Evolutionary conservation across 2,113 vertebrate species (phyloP).

Genomic region (Pterophyllum scalare): DNA sequence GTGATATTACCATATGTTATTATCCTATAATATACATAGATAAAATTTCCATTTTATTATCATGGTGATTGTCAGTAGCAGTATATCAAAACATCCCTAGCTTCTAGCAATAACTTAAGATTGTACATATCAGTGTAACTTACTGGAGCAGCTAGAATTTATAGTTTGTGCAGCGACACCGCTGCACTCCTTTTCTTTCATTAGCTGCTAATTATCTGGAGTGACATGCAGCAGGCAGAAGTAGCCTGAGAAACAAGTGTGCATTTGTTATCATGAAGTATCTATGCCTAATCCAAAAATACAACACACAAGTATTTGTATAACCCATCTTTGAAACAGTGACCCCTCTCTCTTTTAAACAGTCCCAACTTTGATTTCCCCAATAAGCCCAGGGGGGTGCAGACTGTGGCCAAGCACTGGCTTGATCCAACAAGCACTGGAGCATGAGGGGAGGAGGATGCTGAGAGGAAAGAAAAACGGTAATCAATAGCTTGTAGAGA

Average conservation of each 20-base stretch:
- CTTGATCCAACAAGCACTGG: slow-evolving; percentile 52
- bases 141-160: not conserved
- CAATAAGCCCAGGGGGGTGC: slow-evolving; percentile 32
- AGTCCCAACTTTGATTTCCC: slow-evolving; percentile 46
- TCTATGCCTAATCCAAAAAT: slow-evolving; percentile 24
- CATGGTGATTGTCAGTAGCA: not conserved
- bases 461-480: slow-evolving; percentile 39
- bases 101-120: not conserved
- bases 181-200: slow-evolving; percentile 47
- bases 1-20: not conserved
- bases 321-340: slow-evolving; percentile 23
- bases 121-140: not conserved
- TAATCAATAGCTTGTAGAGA: slow-evolving; percentile 66
- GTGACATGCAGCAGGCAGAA: not conserved
- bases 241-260: not conserved
- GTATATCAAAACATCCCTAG: not conserved
- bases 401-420: slow-evolving; percentile 39
- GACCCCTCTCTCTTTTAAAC: slow-evolving; percentile 44
- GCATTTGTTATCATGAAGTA: slow-evolving; percentile 15
- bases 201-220: slow-evolving; percentile 33
- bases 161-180: not conserved
- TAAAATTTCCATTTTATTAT: not conserved
- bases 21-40: not conserved
- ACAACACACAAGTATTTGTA: slow-evolving; percentile 23
- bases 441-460: slow-evolving; percentile 32